Conservation (phyloP, 23 tunicate genomes). For the Ciona savignyi region DNA sequence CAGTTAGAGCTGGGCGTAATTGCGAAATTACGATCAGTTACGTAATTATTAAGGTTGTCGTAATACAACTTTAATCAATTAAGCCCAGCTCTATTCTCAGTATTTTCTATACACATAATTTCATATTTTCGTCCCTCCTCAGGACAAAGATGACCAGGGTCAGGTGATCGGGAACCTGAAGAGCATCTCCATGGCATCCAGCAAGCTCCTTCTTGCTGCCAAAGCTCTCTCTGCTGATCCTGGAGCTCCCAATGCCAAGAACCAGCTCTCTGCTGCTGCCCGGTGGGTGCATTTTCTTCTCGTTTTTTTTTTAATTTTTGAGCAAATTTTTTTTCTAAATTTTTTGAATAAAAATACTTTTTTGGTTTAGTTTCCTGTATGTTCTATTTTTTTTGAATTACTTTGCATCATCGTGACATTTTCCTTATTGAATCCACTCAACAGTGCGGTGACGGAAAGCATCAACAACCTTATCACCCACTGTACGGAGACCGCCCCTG, state of each 20-base stretch:
- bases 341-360: too few relatives aligned
- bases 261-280: constrained; percentile 96
- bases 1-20: too few relatives aligned
- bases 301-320: too few relatives aligned
- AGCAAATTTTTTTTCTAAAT: too few relatives aligned
- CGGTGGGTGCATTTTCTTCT: too few relatives aligned
- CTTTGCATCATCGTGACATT: too few relatives aligned
- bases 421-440: neutral
- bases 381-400: too few relatives aligned
- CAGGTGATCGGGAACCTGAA: constrained; percentile 90
- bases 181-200: constrained; percentile 91
- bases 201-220: constrained; percentile 91
- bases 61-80: too few relatives aligned
- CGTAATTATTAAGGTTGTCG: too few relatives aligned
- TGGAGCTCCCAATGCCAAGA: constrained; percentile 87
- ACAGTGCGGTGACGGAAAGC: constrained; percentile 91
- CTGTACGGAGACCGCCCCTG: constrained; percentile 98
- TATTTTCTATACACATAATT: neutral
- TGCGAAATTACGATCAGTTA: too few relatives aligned
- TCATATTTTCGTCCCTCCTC: neutral
- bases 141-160: constrained; percentile 87
- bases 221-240: constrained; percentile 97
- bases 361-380: too few relatives aligned
- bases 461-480: constrained; percentile 97
- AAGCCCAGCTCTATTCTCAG: too few relatives aligned